A percentile compares a stretch with the other conserved stretches of the same genome.
These are phyloP conservation scores for Brotula barbata DNA, from an alignment of 2,797 vertebrate genomes.

Conservation along the genomic window DNA sequence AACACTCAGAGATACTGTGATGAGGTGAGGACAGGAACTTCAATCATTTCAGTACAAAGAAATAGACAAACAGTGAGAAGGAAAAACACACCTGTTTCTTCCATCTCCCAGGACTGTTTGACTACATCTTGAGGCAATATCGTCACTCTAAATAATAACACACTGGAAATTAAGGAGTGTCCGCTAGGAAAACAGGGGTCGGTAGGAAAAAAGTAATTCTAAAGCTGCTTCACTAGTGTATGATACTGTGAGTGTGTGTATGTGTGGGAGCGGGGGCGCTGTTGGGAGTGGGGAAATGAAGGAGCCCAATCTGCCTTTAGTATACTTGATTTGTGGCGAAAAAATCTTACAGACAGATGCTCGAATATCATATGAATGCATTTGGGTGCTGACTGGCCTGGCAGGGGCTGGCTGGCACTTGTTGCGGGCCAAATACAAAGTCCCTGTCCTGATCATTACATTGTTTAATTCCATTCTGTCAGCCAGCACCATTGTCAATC, in stretches of 20 bases:
- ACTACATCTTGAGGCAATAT: constrained; percentile 38
- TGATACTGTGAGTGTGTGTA: constrained; percentile 16
- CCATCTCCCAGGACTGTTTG: constrained; percentile 30
- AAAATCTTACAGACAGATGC: constrained; percentile 64
- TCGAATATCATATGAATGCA: constrained; percentile 54
- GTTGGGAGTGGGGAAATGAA: constrained; percentile 12
- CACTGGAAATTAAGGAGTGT: constrained; percentile 43
- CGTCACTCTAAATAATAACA: constrained; percentile 55
- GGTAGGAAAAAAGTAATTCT: constrained; percentile 11
- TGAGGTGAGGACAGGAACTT: constrained; percentile 47
- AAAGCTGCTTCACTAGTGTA: constrained; percentile 26
- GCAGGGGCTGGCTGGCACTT: constrained; percentile 45
- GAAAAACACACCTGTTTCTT: constrained; percentile 33
- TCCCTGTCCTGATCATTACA: constrained; percentile 42
- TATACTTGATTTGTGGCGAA: constrained; percentile 51
- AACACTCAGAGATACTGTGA: constrained; percentile 40
- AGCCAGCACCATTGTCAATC: constrained; percentile 30
- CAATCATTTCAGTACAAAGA: constrained; percentile 39
- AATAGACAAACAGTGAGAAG: constrained; percentile 4
- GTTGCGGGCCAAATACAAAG: constrained; percentile 37
- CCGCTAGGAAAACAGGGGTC: constrained; percentile 11
- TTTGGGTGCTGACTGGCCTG: constrained; percentile 45
- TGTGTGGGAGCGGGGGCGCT: constrained; percentile 6
- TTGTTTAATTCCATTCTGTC: constrained; percentile 50
- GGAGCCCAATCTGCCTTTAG: constrained; percentile 42